Base-by-base conservation (phyloP, 2,888 invertebrate species). In the Pomacea canaliculata region DNA sequence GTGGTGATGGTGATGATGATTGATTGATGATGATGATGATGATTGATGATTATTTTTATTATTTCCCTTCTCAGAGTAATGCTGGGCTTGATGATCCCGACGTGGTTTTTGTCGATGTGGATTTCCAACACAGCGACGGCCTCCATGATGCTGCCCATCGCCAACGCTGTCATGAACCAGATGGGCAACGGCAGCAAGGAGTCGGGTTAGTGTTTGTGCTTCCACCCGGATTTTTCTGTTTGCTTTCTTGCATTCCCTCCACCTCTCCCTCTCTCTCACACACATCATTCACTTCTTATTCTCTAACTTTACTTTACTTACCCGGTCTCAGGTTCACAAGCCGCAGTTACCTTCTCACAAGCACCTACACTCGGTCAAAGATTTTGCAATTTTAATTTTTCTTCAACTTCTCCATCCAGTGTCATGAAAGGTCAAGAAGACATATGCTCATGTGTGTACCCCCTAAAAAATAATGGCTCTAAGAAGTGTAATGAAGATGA, bases 91-190 rank as follows among this genome's bases (percentile, higher is more conserved):
- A 81, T 83, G 85, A 93, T 94, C 81, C 96, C 96, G 27, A 96
- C 96, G 0, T 96, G 96, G 95, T 96, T 97, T 86, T 94, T 97
- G 83, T 97, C 97, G 0, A 97, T 97, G 97, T 97, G 97, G 97
- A 96, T 97, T 83, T 96, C 96, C 7, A 97, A 97, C 90, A 97
- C 97, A 0, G 97, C 97, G 0, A 96, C 87, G 18, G 84, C 87
- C 8, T 85, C 87, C 70, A 88, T 88, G 88, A 88, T 88, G 87
- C 80, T 88, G 19, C 88, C 88, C 16, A 86, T 88, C 16, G 86
- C 84, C 3, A 81, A 85, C 62, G 86, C 88, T 5, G 70, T n/a
- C 51, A 71, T 49, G 27, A 60, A 13, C 3, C 49, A 67, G 70
- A 71, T 71, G 71, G 59, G 56, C 51, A 70, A 46, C 67, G 67